Evolutionary conservation across 1,140 invertebrate species (phyloP).

Genomic region (Conus ventricosus): DNA sequence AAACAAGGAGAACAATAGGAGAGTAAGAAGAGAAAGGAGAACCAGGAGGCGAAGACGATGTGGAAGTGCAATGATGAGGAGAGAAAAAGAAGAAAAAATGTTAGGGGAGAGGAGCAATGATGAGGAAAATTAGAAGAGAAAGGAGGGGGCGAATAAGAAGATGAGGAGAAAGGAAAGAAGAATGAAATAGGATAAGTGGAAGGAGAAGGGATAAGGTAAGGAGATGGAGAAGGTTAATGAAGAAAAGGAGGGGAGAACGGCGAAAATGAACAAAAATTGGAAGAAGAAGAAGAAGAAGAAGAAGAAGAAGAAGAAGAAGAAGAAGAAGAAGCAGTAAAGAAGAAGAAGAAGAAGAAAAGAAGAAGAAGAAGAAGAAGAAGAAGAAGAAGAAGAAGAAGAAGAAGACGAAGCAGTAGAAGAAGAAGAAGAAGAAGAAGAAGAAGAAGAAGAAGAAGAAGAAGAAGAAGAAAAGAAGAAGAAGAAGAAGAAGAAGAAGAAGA

Average conservation of each 20-base stretch:
- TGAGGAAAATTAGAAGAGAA: too few species aligned
- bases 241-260: not conserved
- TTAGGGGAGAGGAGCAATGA: too few species aligned
- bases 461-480: not conserved
- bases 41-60: too few species aligned
- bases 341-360: not conserved
- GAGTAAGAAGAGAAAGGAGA: too few species aligned
- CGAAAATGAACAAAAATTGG: too few species aligned
- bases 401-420: constrained; percentile 3
- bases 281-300: constrained; percentile 4
- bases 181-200: too few species aligned
- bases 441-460: constrained; percentile 5
- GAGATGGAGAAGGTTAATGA: not conserved
- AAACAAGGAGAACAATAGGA: too few species aligned
- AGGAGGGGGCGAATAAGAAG: not conserved
- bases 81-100: too few species aligned
- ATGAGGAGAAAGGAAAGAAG: too few species aligned
- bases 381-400: not conserved
- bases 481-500: constrained; percentile 1
- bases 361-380: not conserved
- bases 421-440: not conserved
- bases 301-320: not conserved
- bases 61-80: too few species aligned
- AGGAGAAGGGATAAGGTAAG: not conserved
- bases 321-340: not conserved